Conservation (phyloP, 1,140 invertebrate genomes). For the Globodera rostochiensis region DNA sequence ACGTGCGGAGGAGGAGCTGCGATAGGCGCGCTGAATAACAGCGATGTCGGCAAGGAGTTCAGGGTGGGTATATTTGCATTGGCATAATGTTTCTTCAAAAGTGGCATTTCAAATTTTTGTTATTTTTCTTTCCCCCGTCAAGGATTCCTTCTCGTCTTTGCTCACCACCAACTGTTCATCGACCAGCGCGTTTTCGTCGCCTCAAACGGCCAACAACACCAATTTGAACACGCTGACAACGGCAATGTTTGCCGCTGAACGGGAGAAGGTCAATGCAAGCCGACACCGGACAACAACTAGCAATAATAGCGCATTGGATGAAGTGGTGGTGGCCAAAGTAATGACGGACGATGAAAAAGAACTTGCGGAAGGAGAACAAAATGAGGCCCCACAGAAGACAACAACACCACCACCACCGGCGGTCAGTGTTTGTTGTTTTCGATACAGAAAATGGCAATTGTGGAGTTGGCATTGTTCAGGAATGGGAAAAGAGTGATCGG, state of each 20-base stretch:
- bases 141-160: slow-evolving; percentile 14
- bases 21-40: neutral
- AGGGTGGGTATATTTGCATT: neutral
- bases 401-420: neutral
- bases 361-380: neutral
- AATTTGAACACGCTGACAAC: slow-evolving; percentile 26
- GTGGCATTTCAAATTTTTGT: neutral
- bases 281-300: slow-evolving; percentile 4
- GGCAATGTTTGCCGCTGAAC: slow-evolving; percentile 20
- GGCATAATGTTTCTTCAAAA: neutral
- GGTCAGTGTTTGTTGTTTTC: neutral
- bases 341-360: neutral
- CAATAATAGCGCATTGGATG: slow-evolving; percentile 3
- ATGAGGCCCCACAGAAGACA: neutral
- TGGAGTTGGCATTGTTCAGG: neutral
- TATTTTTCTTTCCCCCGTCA: neutral
- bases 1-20: neutral
- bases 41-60: slow-evolving; percentile 2
- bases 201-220: slow-evolving; percentile 16
- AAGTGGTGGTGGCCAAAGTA: neutral
- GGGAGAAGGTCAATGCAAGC: neutral
- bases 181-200: slow-evolving; percentile 6
- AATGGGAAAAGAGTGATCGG: neutral
- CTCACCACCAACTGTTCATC: slow-evolving; percentile 17
- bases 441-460: no score